Evolutionary conservation across 2,797 vertebrate genomes (phyloP).

Genomic region (Epinephelus awoara): DNA sequence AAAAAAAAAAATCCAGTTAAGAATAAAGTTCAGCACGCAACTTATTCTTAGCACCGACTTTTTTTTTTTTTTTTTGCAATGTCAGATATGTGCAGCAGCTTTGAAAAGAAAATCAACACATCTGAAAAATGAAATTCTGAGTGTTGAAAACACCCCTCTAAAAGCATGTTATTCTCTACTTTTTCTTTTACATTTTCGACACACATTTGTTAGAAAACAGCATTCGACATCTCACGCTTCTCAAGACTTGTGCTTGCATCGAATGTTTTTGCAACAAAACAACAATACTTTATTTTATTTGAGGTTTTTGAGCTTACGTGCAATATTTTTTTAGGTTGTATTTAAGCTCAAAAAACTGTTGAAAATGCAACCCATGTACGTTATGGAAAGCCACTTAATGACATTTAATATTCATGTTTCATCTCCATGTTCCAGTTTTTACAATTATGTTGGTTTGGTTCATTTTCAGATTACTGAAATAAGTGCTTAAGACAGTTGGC

Average conservation of each 20-base stretch:
- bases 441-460: not conserved
- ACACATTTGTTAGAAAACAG: not conserved
- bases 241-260: not conserved
- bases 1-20: not conserved
- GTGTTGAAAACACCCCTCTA: not conserved
- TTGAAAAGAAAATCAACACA: not conserved
- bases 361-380: not conserved
- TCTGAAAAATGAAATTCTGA: not conserved
- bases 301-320: not conserved
- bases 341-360: not conserved
- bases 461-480: not conserved
- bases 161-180: too few relatives aligned
- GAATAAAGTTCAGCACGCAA: too few relatives aligned
- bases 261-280: not conserved
- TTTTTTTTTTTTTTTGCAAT: not conserved
- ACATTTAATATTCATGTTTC: conserved; percentile 7
- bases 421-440: not conserved
- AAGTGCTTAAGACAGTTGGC: not conserved
- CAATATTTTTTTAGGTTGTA: not conserved
- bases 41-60: not conserved
- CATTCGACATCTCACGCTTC: not conserved
- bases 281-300: not conserved
- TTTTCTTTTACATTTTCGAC: not conserved
- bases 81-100: not conserved
- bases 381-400: not conserved